Percentiles rank a stretch among this genome's conserved stretches.
Evolutionary conservation across 2,113 vertebrate species (phyloP).

Genomic region (Oryzias curvinotus): DNA sequence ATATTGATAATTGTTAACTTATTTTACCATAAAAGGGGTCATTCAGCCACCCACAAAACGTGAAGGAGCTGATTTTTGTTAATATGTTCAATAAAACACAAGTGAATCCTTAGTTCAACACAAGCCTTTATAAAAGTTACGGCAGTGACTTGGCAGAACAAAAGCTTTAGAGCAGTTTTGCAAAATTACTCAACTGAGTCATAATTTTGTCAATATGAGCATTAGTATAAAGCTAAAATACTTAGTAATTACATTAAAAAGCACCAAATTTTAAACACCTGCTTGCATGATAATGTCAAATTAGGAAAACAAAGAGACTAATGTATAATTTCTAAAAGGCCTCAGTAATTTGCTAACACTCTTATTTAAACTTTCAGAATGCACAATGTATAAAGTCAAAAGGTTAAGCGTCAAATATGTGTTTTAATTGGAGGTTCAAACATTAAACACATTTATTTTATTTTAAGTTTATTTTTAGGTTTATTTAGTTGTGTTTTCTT

Average conservation of each 20-base stretch:
- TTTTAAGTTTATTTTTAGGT: not conserved
- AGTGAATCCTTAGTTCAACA: not conserved
- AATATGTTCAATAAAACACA: not conserved
- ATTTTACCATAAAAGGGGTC: not conserved
- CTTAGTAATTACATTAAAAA: not conserved
- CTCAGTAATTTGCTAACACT: not conserved
- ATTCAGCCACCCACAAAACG: not conserved
- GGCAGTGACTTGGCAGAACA: constrained; percentile 3
- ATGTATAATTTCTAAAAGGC: constrained; percentile 2
- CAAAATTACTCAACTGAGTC: constrained; percentile 12
- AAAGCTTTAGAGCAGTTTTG: not conserved
- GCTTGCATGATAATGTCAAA: not conserved
- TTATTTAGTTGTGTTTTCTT: not conserved
- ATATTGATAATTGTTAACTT: not conserved
- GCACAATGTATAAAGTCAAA: no score
- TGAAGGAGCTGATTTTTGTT: no score
- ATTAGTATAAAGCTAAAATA: constrained; percentile 14
- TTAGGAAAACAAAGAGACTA: constrained; percentile 6
- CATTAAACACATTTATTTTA: not conserved
- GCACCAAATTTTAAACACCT: constrained; percentile 6
- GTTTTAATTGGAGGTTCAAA: not conserved
- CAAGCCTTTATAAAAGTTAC: constrained; percentile 1
- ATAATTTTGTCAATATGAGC: constrained; percentile 9
- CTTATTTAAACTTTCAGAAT: no score
- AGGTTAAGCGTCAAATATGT: not conserved